Evolutionary conservation across 2,888 invertebrate genomes (phyloP), one percentile per base, ranked within the genome.

Genomic region (Cheilosia scutellata): DNA sequence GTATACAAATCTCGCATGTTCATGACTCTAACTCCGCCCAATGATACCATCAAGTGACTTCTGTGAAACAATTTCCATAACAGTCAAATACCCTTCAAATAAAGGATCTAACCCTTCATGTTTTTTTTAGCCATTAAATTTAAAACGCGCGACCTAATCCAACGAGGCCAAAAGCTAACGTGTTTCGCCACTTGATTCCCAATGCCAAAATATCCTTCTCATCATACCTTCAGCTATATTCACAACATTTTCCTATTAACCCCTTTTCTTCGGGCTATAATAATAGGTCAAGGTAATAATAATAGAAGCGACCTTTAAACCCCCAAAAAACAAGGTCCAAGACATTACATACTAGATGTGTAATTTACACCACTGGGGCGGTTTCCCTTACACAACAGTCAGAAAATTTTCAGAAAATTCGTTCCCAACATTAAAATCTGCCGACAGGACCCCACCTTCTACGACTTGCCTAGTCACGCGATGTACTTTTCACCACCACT

Each of bases 381-480:
- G 37, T 9, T 37, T 37, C 11, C 3, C 37, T 37, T 37, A 4
- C 37, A 37, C 11, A 37, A 11, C 11, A 37, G 16, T 25, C 20
- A 51, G 65, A 25, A 53, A 13, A 53, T 58, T 37, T 40, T 49
- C 63, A 71, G 49, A 62, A 70, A 71, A 40, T 5, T 16, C 16
- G 13, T 25, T 60, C 40, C 65, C 60, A 29, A 44, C 71, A 65
- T 76, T 16, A 37, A 71, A 65, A 16, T 57, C 57, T 80, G 31
- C 13, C 20, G 25, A 63, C 5, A 1, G 47, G 27, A 27, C 53
- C 33, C 55, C 40, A 51, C 51, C 37, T 27, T 37, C 65, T 65
- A 49, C 16, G 11, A 7, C 9, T 20, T 25, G 4, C 37, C 53
- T 49, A 77, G 82, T 82, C 77, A 82, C 82, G 82, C 82, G 77